Evolutionary conservation across 2,888 invertebrate genomes (phyloP), one percentile per base, ranked within the genome.

Genomic region (Hyppa rectilinea): DNA sequence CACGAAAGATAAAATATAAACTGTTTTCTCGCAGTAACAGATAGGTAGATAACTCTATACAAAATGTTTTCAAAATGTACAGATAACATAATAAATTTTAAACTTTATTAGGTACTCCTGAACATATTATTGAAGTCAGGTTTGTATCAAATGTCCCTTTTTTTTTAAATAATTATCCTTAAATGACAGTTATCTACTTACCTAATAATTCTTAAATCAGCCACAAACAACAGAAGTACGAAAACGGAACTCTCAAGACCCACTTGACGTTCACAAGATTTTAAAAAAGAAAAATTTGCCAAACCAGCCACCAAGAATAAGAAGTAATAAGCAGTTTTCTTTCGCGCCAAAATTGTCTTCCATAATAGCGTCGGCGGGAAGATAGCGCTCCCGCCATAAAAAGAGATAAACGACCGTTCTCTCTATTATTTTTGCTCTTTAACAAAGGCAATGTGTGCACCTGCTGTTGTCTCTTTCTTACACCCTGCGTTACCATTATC

Each of bases 381-480:
- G 95, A 96, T 96, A 96, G 95, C 94, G 93, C 87, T 88, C 90
- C 90, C 92, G 94, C 93, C 95, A 94, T 96, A 96, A 96, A 96
- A 94, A 95, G 95, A 95, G 94, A 96, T 96, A 95, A 96, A 96
- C 96, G 95, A 95, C 95, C 95, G 90, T 90, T 92, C 92, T 94
- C 95, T 96, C 96, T 96, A 96, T 96, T 95, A 96, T 96, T 96
- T 96, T 95, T 95, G 94, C 93, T 93, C 94, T 94, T 94, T 93
- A 94, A 96, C 95, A 96, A 96, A 93, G 89, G 95, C 92, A 94
- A 94, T 94, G 94, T 94, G 95, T 95, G 94, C 94, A 94, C 92
- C 92, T 93, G 92, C 90, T 89, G 91, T 94, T 90, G 93, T 94
- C 95, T 92, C 94, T 89, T 86, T 95, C 92, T 87, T 79, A 71